phyloP scores from a whole-genome alignment of 1,140 invertebrate species.

The Papilio aristodemus region DNA sequence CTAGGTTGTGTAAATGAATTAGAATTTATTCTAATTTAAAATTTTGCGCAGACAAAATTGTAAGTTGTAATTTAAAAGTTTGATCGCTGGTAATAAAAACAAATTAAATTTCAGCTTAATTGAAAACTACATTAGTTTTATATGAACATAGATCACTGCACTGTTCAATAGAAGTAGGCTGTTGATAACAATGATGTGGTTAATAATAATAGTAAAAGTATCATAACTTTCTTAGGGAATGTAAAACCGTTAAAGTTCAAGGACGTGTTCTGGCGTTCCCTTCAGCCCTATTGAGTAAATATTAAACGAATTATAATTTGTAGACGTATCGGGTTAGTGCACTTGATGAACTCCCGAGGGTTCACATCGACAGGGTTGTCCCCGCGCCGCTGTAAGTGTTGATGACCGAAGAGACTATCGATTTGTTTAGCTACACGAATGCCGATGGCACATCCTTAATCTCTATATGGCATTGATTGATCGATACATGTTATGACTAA shows the following conservation, averaged over 20 bases:
- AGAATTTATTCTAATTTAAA: no score
- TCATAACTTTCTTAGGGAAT: no score
- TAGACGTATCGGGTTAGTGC: not conserved
- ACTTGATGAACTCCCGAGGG: not conserved
- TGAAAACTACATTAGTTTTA: no score
- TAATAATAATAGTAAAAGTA: no score
- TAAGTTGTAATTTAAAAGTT: no score
- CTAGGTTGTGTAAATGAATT: no score
- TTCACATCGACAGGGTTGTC: not conserved
- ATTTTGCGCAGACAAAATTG: no score
- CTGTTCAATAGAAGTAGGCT: no score
- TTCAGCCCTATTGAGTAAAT: not conserved
- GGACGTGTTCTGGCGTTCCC: not conserved
- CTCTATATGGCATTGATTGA: not conserved
- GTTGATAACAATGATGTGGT: no score
- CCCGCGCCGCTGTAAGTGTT: not conserved
- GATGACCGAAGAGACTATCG: slow-evolving; percentile 13
- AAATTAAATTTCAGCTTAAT: no score
- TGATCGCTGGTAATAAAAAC: no score
- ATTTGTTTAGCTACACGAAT: slow-evolving; percentile 5
- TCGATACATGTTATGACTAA: not conserved
- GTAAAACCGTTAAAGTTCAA: not conserved
- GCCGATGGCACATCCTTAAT: slow-evolving; percentile 15
- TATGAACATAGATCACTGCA: no score
- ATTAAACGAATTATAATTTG: not conserved